Evolutionary conservation across 2,797 vertebrate genomes (phyloP).

Genomic region (Pseudochromis fuscus): DNA sequence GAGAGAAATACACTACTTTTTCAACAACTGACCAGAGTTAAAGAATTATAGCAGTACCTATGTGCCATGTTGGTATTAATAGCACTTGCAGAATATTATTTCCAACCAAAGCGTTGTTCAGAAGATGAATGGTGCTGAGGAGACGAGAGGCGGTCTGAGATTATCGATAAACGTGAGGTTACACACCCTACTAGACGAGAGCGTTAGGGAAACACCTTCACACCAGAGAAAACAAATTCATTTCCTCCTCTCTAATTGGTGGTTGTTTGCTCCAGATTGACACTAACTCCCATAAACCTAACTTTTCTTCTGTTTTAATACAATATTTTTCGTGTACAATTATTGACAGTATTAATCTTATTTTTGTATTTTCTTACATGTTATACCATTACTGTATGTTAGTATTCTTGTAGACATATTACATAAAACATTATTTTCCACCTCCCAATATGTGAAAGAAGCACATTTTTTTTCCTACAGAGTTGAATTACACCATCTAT

Average conservation of each 20-base stretch:
- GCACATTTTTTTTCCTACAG: constrained; percentile 93
- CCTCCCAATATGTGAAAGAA: constrained; percentile 90
- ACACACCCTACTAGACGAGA: constrained; percentile 85
- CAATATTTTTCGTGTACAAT: constrained; percentile 98
- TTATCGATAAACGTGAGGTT: constrained; percentile 73
- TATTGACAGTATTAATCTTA: constrained; percentile 99
- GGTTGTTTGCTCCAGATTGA: constrained; percentile 82
- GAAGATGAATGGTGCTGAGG: constrained; percentile 90
- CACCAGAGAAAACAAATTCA: too few species aligned
- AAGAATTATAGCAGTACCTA: constrained; percentile 88
- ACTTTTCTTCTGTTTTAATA: constrained; percentile 85
- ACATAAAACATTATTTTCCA: constrained; percentile 85
- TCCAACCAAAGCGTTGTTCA: constrained; percentile 95
- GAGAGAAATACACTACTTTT: constrained; percentile 88
- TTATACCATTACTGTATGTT: constrained; percentile 98
- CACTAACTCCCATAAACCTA: constrained; percentile 86
- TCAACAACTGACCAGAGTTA: constrained; percentile 84
- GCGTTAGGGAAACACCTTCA: constrained; percentile 86
- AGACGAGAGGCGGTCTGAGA: constrained; percentile 79
- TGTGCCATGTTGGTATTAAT: constrained; percentile 93
- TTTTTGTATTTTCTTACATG: constrained; percentile 99
- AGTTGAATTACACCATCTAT: constrained; percentile 90
- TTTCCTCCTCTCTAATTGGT: constrained; percentile 87
- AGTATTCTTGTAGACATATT: constrained; percentile 92
- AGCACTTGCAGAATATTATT: constrained; percentile 92